These are phyloP conservation scores for Rhagonycha fulva DNA, from an alignment of 2,888 invertebrate species.

Conservation along the genomic window DNA sequence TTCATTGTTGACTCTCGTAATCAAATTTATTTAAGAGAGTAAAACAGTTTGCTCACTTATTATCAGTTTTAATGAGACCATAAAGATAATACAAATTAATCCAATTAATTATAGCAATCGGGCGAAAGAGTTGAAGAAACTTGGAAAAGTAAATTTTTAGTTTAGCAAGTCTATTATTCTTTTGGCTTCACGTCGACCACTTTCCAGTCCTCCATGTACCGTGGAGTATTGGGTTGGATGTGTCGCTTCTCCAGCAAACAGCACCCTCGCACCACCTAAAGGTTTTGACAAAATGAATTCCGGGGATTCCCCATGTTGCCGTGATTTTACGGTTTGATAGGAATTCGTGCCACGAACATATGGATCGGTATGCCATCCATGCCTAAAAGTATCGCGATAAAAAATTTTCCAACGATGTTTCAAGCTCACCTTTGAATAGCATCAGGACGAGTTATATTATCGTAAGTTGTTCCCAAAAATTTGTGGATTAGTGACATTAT, in stretches of 20 bases:
- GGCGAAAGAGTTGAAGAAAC: background rate
- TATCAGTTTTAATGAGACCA: background rate
- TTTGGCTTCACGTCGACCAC: conserved; percentile 54
- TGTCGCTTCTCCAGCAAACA: conserved; percentile 63
- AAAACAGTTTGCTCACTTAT: background rate
- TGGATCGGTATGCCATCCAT: conserved; percentile 69
- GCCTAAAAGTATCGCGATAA: conserved; percentile 53
- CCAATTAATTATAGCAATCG: background rate
- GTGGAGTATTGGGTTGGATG: conserved; percentile 51
- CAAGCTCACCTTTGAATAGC: conserved; percentile 43
- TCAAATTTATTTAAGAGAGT: background rate
- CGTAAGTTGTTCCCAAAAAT: conserved; percentile 58
- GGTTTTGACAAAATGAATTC: conserved; percentile 22
- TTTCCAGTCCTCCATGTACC: conserved; percentile 56
- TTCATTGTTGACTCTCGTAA: background rate
- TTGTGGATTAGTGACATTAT: conserved; percentile 57
- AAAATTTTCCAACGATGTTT: background rate
- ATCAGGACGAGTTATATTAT: conserved; percentile 57
- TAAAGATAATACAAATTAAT: background rate
- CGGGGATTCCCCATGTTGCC: conserved; percentile 6
- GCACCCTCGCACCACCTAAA: conserved; percentile 35
- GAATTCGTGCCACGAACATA: conserved; percentile 56
- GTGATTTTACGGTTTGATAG: conserved; percentile 29
- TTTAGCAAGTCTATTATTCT: conserved; percentile 23
- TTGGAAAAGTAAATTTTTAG: background rate